phyloP scores from a whole-genome alignment of 2,797 vertebrate genomes.

The Microctenopoma steveboyesi region DNA sequence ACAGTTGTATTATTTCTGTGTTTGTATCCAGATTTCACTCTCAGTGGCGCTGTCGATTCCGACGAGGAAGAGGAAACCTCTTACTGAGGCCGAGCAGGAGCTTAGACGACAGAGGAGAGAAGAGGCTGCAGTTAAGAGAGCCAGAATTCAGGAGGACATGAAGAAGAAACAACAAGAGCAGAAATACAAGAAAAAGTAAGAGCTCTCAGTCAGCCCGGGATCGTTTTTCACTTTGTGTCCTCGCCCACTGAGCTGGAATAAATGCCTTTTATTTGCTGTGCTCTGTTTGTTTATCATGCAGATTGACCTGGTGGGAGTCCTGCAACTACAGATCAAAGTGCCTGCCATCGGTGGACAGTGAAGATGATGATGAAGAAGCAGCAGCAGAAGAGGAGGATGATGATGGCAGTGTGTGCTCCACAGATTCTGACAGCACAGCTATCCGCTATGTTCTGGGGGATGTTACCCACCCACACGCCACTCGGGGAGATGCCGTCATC shows the following conservation, averaged over 20 bases:
- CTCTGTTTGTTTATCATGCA: conserved; percentile 58
- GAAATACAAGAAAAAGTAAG: conserved; percentile 88
- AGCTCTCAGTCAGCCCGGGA: background rate
- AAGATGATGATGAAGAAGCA: conserved; percentile 55
- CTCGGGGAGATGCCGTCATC: conserved; percentile 86
- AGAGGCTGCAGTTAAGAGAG: conserved; percentile 88
- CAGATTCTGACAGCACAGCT: conserved; percentile 73
- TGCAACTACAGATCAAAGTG: conserved; percentile 86
- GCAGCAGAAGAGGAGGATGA: conserved; percentile 75
- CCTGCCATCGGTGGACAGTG: conserved; percentile 85
- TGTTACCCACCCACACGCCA: conserved; percentile 89
- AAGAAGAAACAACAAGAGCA: conserved; percentile 83
- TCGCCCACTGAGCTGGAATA: background rate
- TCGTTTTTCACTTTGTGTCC: background rate
- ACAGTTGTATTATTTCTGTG: background rate
- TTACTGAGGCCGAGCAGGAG: conserved; percentile 86
- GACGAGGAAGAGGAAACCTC: conserved; percentile 80
- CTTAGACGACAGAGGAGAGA: conserved; percentile 78
- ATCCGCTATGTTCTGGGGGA: conserved; percentile 92
- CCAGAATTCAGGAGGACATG: conserved; percentile 83
- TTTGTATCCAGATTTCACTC: conserved; percentile 72
- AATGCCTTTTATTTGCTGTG: background rate
- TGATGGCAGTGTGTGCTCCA: conserved; percentile 63
- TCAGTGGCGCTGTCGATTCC: conserved; percentile 66
- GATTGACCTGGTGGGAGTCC: conserved; percentile 92